These are phyloP conservation scores for Chlorospingus semifuscus DNA, from an alignment of 2,797 vertebrate species.

Conservation along the genomic window DNA sequence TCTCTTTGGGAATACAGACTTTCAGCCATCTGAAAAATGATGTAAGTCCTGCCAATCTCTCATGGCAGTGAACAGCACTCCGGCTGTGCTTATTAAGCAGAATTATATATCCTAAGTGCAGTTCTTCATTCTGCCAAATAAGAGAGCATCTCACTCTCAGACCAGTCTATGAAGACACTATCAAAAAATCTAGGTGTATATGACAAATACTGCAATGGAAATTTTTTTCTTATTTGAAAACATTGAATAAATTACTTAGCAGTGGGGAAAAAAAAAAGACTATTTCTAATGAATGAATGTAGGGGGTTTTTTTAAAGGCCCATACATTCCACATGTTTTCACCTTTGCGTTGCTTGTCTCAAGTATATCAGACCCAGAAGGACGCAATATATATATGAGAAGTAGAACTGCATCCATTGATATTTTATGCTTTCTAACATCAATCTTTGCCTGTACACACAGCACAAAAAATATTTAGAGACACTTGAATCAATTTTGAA, in stretches of 20 bases:
- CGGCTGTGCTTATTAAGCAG: constrained; percentile 37
- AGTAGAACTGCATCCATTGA: background rate
- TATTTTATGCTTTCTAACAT: constrained; percentile 38
- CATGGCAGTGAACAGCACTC: constrained; percentile 41
- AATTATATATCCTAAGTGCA: constrained; percentile 48
- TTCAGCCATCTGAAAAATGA: too few species aligned
- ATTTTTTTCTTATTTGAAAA: constrained; percentile 10
- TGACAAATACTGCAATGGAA: background rate
- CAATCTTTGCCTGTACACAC: constrained; percentile 10
- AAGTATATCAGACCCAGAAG: background rate
- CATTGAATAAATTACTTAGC: constrained; percentile 36
- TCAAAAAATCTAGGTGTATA: background rate
- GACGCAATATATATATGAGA: background rate
- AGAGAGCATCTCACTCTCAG: background rate
- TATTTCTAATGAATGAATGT: background rate
- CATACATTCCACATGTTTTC: background rate
- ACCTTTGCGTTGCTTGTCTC: background rate
- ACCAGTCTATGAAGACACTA: background rate
- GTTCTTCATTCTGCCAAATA: constrained; percentile 46
- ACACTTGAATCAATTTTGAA: constrained; percentile 42
- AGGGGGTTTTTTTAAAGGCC: background rate
- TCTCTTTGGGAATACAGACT: constrained; percentile 11
- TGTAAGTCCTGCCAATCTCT: constrained; percentile 23
- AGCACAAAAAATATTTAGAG: constrained; percentile 29
- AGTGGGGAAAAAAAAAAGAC: background rate